Conservation (phyloP, 2,888 invertebrate species). For the Ecdyonurus torrentis region DNA sequence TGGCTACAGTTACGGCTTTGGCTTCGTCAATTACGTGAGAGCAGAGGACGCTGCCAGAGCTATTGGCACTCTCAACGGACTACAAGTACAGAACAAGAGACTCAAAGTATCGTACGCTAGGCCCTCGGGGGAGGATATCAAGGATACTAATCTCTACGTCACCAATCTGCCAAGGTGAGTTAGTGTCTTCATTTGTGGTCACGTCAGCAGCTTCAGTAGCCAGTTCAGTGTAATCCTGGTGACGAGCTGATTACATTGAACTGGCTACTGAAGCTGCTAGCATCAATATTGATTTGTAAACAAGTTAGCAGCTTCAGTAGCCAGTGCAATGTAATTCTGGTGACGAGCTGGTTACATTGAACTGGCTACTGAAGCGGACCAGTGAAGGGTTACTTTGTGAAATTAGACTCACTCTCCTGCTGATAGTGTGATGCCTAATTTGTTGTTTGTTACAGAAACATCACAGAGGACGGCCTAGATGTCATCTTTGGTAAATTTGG, state of each 20-base stretch:
- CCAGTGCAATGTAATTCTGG: no score
- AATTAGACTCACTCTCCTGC: slow-evolving; percentile 1
- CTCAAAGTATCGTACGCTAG: slow-evolving; percentile 88
- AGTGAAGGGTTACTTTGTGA: slow-evolving; percentile 1
- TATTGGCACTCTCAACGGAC: slow-evolving; percentile 72
- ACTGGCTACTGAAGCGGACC: no score
- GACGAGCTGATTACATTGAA: no score
- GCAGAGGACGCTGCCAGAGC: slow-evolving; percentile 75
- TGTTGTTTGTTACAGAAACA: slow-evolving; percentile 30
- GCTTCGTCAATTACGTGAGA: slow-evolving; percentile 79
- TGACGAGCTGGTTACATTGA: no score
- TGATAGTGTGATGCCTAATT: neutral
- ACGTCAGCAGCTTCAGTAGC: no score
- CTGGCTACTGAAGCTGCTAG: no score
- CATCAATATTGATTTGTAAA: no score
- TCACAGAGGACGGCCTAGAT: slow-evolving; percentile 68
- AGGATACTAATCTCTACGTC: slow-evolving; percentile 87
- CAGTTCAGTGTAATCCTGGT: no score
- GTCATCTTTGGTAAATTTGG: slow-evolving; percentile 78
- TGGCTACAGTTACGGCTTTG: slow-evolving; percentile 92
- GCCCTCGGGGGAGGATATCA: slow-evolving; percentile 80
- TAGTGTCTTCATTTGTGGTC: slow-evolving; percentile 5
- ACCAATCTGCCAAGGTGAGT: slow-evolving; percentile 69
- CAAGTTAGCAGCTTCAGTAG: no score
- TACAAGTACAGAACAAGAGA: slow-evolving; percentile 76